Evolutionary conservation across 2,888 invertebrate species (phyloP).

Genomic region (Ariolimax columbianus): DNA sequence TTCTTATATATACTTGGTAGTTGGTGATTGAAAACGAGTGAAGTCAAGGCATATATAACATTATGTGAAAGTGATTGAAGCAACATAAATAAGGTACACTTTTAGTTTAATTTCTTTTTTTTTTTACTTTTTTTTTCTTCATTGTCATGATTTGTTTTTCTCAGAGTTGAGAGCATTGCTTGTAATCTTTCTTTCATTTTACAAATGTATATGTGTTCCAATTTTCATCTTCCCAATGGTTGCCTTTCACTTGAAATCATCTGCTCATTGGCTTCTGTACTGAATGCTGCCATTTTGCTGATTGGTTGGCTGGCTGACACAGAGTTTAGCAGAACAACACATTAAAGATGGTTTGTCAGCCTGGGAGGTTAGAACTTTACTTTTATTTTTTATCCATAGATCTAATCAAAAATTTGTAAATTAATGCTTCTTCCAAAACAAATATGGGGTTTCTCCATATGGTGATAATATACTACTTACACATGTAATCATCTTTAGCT

Average conservation of each 20-base stretch:
- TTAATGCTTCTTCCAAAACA: no score
- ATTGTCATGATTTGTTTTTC: neutral
- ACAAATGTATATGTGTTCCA: slow-evolving; percentile 6
- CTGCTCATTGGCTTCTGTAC: slow-evolving; percentile 10
- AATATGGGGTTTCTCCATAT: neutral
- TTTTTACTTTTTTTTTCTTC: neutral
- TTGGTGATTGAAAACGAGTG: no score
- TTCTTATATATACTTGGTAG: no score
- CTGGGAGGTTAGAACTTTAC: slow-evolving; percentile 55
- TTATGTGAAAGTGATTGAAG: neutral
- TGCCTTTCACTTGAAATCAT: slow-evolving; percentile 27
- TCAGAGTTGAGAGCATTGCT: neutral
- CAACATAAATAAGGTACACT: neutral
- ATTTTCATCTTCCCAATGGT: slow-evolving; percentile 11
- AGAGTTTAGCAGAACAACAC: slow-evolving; percentile 50
- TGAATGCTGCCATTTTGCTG: slow-evolving; percentile 43
- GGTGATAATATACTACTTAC: neutral
- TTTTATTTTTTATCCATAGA: neutral
- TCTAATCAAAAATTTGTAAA: no score
- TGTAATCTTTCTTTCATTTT: neutral
- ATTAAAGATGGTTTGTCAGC: slow-evolving; percentile 50
- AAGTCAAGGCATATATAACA: neutral
- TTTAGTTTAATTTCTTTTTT: neutral
- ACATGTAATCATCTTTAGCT: no score
- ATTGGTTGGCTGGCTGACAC: slow-evolving; percentile 32